Conservation (phyloP, 1,140 invertebrate genomes). For the Drosophila bocqueti region DNA sequence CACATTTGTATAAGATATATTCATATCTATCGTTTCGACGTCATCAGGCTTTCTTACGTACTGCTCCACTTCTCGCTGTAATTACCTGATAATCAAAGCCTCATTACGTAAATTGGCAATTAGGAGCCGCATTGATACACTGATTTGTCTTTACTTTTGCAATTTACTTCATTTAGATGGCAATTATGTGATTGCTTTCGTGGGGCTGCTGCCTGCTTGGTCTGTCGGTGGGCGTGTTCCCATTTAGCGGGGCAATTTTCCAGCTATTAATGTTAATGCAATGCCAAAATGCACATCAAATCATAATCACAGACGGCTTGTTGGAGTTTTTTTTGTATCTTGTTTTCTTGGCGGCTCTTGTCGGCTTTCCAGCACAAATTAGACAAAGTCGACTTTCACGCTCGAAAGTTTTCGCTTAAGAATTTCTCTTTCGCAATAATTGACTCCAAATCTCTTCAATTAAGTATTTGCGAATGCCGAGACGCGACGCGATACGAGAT, state of each 20-base stretch:
- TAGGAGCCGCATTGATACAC: conserved; percentile 43
- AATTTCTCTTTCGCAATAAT: conserved; percentile 82
- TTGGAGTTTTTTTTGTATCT: conserved; percentile 6
- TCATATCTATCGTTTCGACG: conserved; percentile 50
- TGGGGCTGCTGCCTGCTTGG: conserved; percentile 1
- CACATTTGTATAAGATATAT: background rate
- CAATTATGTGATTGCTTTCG: conserved; percentile 59
- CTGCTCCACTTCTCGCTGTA: conserved; percentile 55
- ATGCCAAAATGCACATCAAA: conserved; percentile 55
- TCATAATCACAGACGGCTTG: conserved; percentile 42
- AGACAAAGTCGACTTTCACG: conserved; percentile 72
- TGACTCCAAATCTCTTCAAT: conserved; percentile 79
- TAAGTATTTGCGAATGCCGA: conserved; percentile 67
- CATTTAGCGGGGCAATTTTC: conserved; percentile 61
- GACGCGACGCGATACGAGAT: conserved; percentile 22
- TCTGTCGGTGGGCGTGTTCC: conserved; percentile 50
- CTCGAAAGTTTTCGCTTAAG: conserved; percentile 70
- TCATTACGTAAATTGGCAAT: conserved; percentile 69
- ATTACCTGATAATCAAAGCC: conserved; percentile 51
- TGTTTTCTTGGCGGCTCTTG: conserved; percentile 18
- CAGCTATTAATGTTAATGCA: conserved; percentile 50
- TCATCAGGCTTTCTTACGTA: conserved; percentile 53
- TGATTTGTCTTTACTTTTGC: conserved; percentile 49
- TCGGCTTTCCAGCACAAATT: conserved; percentile 59
- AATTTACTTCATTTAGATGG: conserved; percentile 61